Evolutionary conservation across 2,888 invertebrate genomes (phyloP).

Genomic region (Strigamia transsilvanica): DNA sequence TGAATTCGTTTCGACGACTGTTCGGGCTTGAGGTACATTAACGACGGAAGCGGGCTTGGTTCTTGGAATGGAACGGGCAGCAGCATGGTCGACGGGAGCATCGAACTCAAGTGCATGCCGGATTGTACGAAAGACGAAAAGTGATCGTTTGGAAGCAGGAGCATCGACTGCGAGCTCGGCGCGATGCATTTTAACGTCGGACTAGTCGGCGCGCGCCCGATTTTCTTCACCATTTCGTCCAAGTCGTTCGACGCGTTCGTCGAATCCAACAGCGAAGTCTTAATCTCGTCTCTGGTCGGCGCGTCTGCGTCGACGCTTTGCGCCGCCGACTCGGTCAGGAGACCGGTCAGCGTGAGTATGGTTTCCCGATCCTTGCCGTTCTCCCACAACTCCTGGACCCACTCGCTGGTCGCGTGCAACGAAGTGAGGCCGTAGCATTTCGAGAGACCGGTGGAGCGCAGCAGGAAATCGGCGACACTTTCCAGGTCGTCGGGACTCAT

Average conservation of each 20-base stretch:
- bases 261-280: not conserved
- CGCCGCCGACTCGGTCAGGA: not conserved
- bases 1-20: slow-evolving; percentile 28
- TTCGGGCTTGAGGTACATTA: slow-evolving; percentile 53
- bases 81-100: slow-evolving; percentile 51
- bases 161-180: slow-evolving; percentile 51
- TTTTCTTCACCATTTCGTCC: slow-evolving; percentile 17
- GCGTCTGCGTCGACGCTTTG: not conserved
- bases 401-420: slow-evolving; percentile 53
- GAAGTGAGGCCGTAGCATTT: slow-evolving; percentile 46
- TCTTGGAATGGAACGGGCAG: slow-evolving; percentile 52
- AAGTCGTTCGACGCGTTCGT: not conserved
- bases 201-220: not conserved
- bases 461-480: slow-evolving; percentile 52
- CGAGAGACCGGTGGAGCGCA: slow-evolving; percentile 51
- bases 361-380: slow-evolving; percentile 40
- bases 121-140: slow-evolving; percentile 52
- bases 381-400: slow-evolving; percentile 50
- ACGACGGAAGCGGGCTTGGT: slow-evolving; percentile 42
- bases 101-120: slow-evolving; percentile 34
- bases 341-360: slow-evolving; percentile 39
- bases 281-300: not conserved
- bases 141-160: slow-evolving; percentile 51
- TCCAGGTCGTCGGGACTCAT: slow-evolving; percentile 54
- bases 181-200: slow-evolving; percentile 31